These are phyloP conservation scores for Rhinella marina DNA, from an alignment of 2,797 vertebrate species.

Conservation along the genomic window DNA sequence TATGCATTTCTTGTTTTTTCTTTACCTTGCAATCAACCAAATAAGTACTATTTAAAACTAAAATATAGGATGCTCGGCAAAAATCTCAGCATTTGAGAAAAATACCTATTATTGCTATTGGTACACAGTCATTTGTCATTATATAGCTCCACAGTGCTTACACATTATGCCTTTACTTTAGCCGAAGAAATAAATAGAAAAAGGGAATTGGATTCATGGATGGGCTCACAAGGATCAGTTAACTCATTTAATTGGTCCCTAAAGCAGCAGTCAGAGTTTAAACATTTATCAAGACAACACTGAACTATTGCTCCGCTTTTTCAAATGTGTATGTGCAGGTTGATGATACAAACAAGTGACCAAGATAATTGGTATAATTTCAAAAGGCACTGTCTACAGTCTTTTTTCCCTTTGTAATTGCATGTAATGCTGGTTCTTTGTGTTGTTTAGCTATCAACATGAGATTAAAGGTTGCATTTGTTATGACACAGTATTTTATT, in stretches of 20 bases:
- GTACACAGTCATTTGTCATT: slow-evolving; percentile 67
- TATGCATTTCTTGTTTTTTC: no score
- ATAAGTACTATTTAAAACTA: no score
- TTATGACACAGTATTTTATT: slow-evolving; percentile 14
- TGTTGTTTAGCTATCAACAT: slow-evolving; percentile 54
- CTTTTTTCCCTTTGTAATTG: slow-evolving; percentile 40
- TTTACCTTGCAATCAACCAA: no score
- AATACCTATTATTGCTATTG: slow-evolving; percentile 64
- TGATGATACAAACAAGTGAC: slow-evolving; percentile 58
- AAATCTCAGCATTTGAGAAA: slow-evolving; percentile 55
- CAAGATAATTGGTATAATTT: slow-evolving; percentile 52
- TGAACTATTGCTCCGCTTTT: slow-evolving; percentile 64
- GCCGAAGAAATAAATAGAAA: slow-evolving; percentile 63
- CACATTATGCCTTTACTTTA: slow-evolving; percentile 60
- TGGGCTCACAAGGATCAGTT: slow-evolving; percentile 63
- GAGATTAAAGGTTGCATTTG: slow-evolving; percentile 40
- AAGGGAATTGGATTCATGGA: slow-evolving; percentile 62
- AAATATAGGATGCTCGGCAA: slow-evolving; percentile 63
- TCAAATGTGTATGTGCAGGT: slow-evolving; percentile 57
- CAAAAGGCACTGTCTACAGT: slow-evolving; percentile 33
- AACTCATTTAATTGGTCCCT: slow-evolving; percentile 64
- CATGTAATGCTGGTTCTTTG: slow-evolving; percentile 40
- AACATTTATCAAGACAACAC: slow-evolving; percentile 55
- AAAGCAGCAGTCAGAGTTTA: slow-evolving; percentile 60
- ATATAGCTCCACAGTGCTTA: slow-evolving; percentile 63